phyloP scores from a whole-genome alignment of 2,113 vertebrate species.

The Sorex araneus region DNA sequence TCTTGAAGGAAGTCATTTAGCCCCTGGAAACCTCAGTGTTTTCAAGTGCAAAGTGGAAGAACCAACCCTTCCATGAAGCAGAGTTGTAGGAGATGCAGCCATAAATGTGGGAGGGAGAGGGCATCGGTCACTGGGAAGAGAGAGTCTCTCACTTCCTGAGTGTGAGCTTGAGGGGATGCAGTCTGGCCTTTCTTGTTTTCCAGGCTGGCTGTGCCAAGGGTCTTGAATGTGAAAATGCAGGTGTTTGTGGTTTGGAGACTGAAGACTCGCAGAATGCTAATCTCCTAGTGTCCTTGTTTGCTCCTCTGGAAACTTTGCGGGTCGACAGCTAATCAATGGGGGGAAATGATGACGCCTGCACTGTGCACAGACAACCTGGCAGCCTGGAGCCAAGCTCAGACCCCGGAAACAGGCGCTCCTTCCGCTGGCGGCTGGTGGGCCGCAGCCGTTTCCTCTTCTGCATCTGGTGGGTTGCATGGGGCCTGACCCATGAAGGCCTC shows the following conservation, averaged over 20 bases:
- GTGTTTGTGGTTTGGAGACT: conserved; percentile 84
- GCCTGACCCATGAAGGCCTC: not conserved
- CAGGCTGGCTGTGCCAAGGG: conserved; percentile 13
- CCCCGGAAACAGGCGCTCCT: conserved; percentile 19
- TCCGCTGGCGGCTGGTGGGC: conserved; percentile 69
- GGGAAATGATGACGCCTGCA: conserved; percentile 89
- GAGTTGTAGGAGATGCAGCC: not conserved
- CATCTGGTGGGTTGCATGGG: not conserved
- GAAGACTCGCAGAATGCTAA: conserved; percentile 87
- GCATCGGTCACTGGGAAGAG: not conserved
- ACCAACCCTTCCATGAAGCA: not conserved
- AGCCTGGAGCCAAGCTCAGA: conserved; percentile 71
- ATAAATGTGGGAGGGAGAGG: not conserved
- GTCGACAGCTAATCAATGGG: conserved; percentile 92
- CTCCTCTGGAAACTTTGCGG: conserved; percentile 88
- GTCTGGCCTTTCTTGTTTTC: not conserved
- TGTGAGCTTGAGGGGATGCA: not conserved
- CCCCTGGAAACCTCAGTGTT: not conserved
- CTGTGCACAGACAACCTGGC: conserved; percentile 84
- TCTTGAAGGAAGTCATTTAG: not conserved
- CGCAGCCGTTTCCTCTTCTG: conserved; percentile 66
- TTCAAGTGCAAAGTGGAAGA: not conserved
- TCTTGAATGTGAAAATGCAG: conserved; percentile 74
- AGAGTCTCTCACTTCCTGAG: not conserved
- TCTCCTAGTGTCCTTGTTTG: conserved; percentile 89